phyloP scores from a whole-genome alignment of 2,888 invertebrate species.

The Athalia rosae region DNA sequence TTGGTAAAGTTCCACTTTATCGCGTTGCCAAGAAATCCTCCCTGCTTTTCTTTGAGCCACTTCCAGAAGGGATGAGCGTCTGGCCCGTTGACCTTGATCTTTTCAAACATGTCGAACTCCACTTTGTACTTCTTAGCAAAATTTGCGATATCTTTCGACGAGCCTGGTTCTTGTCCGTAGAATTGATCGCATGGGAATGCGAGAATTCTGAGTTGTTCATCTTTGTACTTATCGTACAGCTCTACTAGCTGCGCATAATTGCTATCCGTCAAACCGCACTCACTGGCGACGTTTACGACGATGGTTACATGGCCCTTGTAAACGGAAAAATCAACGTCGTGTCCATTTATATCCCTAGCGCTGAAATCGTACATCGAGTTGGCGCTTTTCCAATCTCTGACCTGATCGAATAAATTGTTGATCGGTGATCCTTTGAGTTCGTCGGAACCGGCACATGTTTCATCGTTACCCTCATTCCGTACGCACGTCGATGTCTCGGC shows the following conservation, averaged over 20 bases:
- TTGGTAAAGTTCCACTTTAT: constrained; percentile 93
- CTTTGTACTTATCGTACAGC: constrained; percentile 83
- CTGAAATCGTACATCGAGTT: constrained; percentile 87
- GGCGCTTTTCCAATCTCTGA: constrained; percentile 78
- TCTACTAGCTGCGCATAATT: constrained; percentile 88
- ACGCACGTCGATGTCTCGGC: neutral
- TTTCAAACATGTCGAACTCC: constrained; percentile 70
- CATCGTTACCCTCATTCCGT: neutral
- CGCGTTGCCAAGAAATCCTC: constrained; percentile 77
- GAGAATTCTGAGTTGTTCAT: constrained; percentile 79
- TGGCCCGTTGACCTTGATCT: constrained; percentile 72
- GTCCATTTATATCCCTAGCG: constrained; percentile 88
- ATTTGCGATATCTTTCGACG: constrained; percentile 64
- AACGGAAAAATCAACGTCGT: constrained; percentile 84
- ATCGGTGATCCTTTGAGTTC: neutral
- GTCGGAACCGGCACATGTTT: too few relatives aligned
- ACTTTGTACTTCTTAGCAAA: constrained; percentile 67
- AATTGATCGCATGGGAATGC: constrained; percentile 85
- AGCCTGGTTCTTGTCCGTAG: constrained; percentile 72
- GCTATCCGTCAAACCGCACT: constrained; percentile 87
- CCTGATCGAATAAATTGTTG: constrained; percentile 59
- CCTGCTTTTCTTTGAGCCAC: constrained; percentile 70
- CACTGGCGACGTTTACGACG: constrained; percentile 91
- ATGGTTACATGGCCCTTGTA: constrained; percentile 88
- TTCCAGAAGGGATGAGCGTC: constrained; percentile 73